phyloP scores from a whole-genome alignment of 53 echinoderm and acorn worm species.

The Henricia sp. region DNA sequence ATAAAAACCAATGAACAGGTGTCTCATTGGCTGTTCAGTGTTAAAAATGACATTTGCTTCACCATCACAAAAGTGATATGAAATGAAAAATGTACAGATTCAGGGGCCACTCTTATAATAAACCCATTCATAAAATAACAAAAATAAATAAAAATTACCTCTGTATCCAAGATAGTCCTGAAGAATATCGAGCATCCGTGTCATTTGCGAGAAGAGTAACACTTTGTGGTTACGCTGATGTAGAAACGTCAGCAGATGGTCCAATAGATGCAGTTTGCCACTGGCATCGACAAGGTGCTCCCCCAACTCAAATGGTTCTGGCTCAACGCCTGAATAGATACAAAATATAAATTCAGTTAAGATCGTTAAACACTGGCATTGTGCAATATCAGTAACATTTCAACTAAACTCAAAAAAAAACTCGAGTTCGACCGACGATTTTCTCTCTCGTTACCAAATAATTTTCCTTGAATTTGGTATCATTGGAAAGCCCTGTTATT shows the following conservation, averaged over 20 bases:
- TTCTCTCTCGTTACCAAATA: too few species aligned
- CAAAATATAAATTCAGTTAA: too few species aligned
- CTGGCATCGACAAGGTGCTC: conserved; percentile 89
- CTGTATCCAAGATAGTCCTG: conserved; percentile 93
- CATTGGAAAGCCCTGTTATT: too few species aligned
- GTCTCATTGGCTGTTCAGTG: neutral
- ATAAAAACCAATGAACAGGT: neutral
- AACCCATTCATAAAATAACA: too few species aligned
- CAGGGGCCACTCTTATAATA: too few species aligned
- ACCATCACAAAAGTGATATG: neutral
- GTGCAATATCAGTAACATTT: too few species aligned
- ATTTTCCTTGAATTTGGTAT: too few species aligned
- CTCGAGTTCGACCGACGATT: too few species aligned
- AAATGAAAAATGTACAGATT: too few species aligned
- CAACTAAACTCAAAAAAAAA: too few species aligned
- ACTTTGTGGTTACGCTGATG: conserved; percentile 92
- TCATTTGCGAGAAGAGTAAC: conserved; percentile 95
- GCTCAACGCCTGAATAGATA: conserved; percentile 93
- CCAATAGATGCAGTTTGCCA: conserved; percentile 93
- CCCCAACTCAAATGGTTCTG: conserved; percentile 95
- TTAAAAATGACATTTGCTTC: neutral
- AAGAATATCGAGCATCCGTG: conserved; percentile 88
- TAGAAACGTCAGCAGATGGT: conserved; percentile 84
- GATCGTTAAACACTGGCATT: too few species aligned
- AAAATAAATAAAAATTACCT: conserved; percentile 78